Evolutionary conservation across 2,888 invertebrate genomes (phyloP).

Genomic region (Torymus tubicola): DNA sequence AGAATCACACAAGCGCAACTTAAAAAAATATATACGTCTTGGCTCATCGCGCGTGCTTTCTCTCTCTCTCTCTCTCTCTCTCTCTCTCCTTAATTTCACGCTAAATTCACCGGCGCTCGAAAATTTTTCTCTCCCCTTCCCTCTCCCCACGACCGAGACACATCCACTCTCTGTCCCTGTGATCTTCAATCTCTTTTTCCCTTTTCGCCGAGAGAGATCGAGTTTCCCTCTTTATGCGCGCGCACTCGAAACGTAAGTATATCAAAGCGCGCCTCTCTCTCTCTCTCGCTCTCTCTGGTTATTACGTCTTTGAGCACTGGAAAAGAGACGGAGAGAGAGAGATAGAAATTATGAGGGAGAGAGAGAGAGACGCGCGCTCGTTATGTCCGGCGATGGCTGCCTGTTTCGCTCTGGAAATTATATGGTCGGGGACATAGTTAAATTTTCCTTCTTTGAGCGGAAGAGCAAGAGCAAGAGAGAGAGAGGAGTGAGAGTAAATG

Average conservation of each 20-base stretch:
- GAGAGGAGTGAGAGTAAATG: background rate
- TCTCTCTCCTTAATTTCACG: conserved; percentile 1
- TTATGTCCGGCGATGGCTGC: conserved; percentile 26
- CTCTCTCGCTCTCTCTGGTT: background rate
- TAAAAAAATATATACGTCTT: conserved; percentile 23
- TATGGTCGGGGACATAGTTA: conserved; percentile 13
- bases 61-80: no score
- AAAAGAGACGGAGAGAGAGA: conserved; percentile 1
- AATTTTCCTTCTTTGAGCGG: conserved; percentile 29
- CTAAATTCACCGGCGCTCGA: conserved; percentile 14
- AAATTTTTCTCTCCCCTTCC: background rate
- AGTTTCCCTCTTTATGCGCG: conserved; percentile 11
- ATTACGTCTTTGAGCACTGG: conserved; percentile 44
- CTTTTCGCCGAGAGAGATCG: conserved; percentile 19
- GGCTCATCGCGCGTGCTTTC: background rate
- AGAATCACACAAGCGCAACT: conserved; percentile 27
- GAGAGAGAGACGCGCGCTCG: conserved; percentile 7
- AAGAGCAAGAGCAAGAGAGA: background rate
- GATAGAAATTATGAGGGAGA: conserved; percentile 43
- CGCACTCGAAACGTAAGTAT: conserved; percentile 33
- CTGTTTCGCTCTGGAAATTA: conserved; percentile 12
- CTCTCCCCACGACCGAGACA: background rate
- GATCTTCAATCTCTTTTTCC: conserved; percentile 30
- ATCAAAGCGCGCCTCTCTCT: conserved; percentile 37
- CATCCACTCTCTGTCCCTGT: conserved; percentile 9